These are phyloP conservation scores for Litocranius walleri DNA, from an alignment of 2,113 vertebrate genomes.

Conservation along the genomic window DNA sequence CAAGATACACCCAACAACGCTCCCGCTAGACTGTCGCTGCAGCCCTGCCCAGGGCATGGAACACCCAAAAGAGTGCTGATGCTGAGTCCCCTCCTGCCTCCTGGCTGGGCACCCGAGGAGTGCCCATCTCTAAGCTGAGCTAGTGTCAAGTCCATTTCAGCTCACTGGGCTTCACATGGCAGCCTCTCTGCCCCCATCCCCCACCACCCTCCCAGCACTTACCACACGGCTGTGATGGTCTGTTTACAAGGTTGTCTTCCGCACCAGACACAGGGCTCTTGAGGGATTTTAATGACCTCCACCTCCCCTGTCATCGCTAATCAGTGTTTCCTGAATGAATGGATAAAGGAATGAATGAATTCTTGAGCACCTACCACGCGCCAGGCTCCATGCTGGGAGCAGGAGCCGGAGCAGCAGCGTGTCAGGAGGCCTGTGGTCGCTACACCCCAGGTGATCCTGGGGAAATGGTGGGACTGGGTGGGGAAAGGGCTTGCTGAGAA, in stretches of 20 bases:
- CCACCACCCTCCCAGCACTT: neutral
- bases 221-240: neutral
- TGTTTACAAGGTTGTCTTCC: conserved; percentile 48
- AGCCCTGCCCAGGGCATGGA: neutral
- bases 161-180: neutral
- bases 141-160: neutral
- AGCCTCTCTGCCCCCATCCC: neutral
- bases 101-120: rapidly evolving
- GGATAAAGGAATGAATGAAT: conserved; percentile 42
- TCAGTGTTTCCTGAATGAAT: conserved; percentile 41
- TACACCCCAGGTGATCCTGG: neutral
- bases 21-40: neutral
- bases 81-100: neutral
- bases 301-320: neutral
- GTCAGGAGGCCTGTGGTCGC: neutral
- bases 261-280: conserved; percentile 7
- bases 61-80: neutral
- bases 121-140: neutral
- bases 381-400: neutral
- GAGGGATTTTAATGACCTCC: conserved; percentile 33
- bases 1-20: no score
- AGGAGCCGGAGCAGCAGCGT: rapidly evolving
- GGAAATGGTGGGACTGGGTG: neutral
- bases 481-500: neutral
- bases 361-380: neutral